phyloP scores from a whole-genome alignment of 2,888 invertebrate species.

The Drosophila paucipuncta region DNA sequence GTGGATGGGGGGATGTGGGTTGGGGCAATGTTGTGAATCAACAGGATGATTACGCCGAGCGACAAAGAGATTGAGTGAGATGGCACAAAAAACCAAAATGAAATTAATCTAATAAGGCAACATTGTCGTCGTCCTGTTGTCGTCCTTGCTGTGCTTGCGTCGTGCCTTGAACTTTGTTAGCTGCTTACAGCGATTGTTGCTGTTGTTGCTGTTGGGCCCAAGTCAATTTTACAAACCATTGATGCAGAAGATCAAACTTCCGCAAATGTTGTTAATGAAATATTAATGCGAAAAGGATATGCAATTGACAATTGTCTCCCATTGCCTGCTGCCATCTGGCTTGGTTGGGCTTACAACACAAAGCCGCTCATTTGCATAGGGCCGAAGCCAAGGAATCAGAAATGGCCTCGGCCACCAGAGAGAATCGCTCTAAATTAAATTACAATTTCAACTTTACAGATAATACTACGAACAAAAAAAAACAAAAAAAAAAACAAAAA shows the following conservation, averaged over 20 bases:
- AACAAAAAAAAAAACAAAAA: slow-evolving; percentile 14
- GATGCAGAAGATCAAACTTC: slow-evolving; percentile 85
- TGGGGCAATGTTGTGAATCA: slow-evolving; percentile 65
- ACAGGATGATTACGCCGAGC: slow-evolving; percentile 70
- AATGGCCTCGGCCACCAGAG: slow-evolving; percentile 42
- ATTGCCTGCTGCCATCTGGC: slow-evolving; percentile 14
- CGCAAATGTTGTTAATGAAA: slow-evolving; percentile 82
- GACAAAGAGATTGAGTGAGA: slow-evolving; percentile 7
- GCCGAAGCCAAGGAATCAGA: slow-evolving; percentile 40
- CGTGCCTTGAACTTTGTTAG: slow-evolving; percentile 58
- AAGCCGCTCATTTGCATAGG: slow-evolving; percentile 73
- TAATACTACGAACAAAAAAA: slow-evolving; percentile 49
- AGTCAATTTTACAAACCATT: slow-evolving; percentile 85
- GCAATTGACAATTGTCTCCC: slow-evolving; percentile 82
- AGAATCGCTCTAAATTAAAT: slow-evolving; percentile 75
- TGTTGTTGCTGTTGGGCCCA: slow-evolving; percentile 49
- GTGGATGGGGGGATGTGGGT: neutral
- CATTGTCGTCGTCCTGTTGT: slow-evolving; percentile 67
- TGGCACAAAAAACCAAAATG: slow-evolving; percentile 68
- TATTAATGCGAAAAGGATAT: slow-evolving; percentile 83
- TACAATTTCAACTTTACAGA: slow-evolving; percentile 70
- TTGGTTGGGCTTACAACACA: slow-evolving; percentile 54
- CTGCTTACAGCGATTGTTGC: slow-evolving; percentile 24
- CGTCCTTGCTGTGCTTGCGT: slow-evolving; percentile 7
- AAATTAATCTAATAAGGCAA: slow-evolving; percentile 85